Base-by-base conservation (phyloP, 2,113 vertebrate species). In the Toxotes chatareus region DNA sequence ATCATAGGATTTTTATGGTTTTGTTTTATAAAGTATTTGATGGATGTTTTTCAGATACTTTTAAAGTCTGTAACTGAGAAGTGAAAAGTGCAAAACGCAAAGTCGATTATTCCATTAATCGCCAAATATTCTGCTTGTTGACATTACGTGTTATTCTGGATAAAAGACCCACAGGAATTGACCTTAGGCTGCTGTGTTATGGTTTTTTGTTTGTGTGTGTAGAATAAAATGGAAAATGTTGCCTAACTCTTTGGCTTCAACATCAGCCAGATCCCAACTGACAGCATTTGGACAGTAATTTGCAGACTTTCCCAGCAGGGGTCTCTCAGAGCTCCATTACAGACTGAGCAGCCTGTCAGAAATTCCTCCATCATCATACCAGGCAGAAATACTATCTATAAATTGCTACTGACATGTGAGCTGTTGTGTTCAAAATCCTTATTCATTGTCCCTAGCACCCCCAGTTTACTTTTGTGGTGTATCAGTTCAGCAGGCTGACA, bases 261-360 rank as follows among this genome's bases (percentile, higher is more conserved):
- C 56, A 31, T 49, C 56, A 55, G 14, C 13, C n/a, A 32, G n/a
- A 56, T 62, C 69, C 10, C 7, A 44, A 19, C 71, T 51, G 14
- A 31, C 36, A 9, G 27, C 34, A 66, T 4, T 32, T 47, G 12
- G 1, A 31, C 34, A 21, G 80, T 63, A 44, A 56, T 84, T 57
- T 61, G 5, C 82, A 27, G 47, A 56, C 1, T 82, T 23, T 7
- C 57, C 89, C 92, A 92, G 85, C 82, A 92, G 92, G 82, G 80
- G 91, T 82, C 89, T 73, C 73, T 51, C 44, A 6, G 21, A 86
- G 74, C 69, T 49, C 44, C 42, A 47, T 10, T 11, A 9, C 38
- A 64, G 66, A 60, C 57, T 69, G 60, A 68, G 68, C 86, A 84
- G 80, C 57, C 72, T 27, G 51, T 73, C 63, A 82, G 80, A 87